A percentile compares a stretch with the other conserved stretches of the same genome.
Conservation (phyloP, 2,888 invertebrate genomes). For the Brachynemurus nebulosus region DNA sequence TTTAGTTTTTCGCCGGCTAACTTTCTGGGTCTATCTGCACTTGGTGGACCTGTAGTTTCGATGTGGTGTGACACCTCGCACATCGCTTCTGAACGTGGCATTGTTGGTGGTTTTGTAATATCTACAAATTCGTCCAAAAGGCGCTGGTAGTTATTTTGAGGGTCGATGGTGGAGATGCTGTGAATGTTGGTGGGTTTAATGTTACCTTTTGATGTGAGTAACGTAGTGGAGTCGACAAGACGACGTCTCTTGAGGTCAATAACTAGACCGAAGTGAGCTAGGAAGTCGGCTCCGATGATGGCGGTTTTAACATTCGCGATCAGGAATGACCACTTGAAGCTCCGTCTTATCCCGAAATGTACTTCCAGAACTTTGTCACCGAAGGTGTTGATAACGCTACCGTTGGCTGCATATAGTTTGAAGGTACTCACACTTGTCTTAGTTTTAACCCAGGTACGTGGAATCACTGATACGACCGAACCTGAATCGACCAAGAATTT, state of each 20-base stretch:
- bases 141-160: no score
- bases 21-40: no score
- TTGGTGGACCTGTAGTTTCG: conserved; percentile 9
- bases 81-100: no score
- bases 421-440: neutral
- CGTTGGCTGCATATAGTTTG: conserved; percentile 14
- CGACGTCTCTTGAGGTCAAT: no score
- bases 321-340: conserved; percentile 12
- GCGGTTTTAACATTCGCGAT: conserved; percentile 11
- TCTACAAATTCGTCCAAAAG: no score
- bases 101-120: no score
- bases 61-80: no score
- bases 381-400: conserved; percentile 5
- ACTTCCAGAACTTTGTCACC: conserved; percentile 6
- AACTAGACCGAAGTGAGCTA: conserved; percentile 9
- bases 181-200: no score
- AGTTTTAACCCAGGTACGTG: neutral
- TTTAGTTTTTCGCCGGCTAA: no score
- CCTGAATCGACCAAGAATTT: conserved; percentile 14
- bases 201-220: conserved; percentile 8
- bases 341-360: conserved; percentile 14
- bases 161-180: no score
- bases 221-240: no score
- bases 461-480: no score
- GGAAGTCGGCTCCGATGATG: conserved; percentile 14